phyloP scores from a whole-genome alignment of 2,797 vertebrate genomes.

The Oceanodroma leucorhoa region DNA sequence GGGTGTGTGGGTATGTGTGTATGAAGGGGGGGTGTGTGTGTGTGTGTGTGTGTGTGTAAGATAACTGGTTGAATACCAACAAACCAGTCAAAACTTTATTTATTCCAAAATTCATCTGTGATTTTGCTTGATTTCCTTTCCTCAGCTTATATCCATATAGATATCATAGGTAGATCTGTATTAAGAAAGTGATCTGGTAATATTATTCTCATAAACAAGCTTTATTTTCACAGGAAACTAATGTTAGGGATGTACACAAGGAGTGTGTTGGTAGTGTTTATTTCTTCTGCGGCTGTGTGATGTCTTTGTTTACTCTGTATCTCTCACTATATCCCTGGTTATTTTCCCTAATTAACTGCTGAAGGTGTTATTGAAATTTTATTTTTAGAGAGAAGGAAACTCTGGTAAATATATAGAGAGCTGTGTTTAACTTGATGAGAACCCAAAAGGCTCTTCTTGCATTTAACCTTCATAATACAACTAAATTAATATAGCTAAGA shows the following conservation, averaged over 20 bases:
- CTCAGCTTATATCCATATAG: neutral
- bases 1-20: rapidly evolving
- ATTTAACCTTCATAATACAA: neutral
- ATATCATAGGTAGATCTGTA: neutral
- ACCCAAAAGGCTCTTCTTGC: neutral
- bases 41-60: too few species aligned
- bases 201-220: neutral
- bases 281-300: neutral
- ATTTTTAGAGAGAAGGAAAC: neutral
- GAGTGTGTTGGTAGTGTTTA: neutral
- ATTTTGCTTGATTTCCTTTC: neutral
- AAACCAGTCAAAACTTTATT: neutral
- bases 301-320: neutral
- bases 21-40: rapidly evolving
- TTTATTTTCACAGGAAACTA: neutral
- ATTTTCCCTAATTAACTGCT: neutral
- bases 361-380: neutral
- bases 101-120: neutral
- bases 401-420: neutral
- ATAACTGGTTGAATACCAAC: neutral
- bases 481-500: neutral
- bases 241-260: neutral
- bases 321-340: neutral
- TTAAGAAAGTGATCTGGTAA: neutral
- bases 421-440: neutral